phyloP scores from a whole-genome alignment of 1,140 invertebrate genomes.

The Neodiprion virginianus region DNA sequence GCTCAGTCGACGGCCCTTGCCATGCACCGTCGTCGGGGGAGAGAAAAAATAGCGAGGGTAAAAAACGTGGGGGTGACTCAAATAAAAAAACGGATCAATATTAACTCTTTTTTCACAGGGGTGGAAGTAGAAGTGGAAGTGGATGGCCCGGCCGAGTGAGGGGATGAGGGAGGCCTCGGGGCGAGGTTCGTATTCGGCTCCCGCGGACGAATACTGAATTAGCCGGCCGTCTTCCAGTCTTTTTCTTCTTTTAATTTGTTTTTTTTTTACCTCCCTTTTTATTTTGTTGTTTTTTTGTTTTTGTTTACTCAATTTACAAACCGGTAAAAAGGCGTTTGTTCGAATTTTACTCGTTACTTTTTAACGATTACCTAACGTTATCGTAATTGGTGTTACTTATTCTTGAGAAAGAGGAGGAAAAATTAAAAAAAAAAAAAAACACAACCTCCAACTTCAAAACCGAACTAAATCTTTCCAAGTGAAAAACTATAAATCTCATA shows the following conservation, averaged over 20 bases:
- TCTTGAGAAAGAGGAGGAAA: too few species aligned
- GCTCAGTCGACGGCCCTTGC: background rate
- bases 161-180: slow-evolving; percentile 38
- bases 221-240: background rate
- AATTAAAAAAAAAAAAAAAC: too few species aligned
- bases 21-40: slow-evolving; percentile 28
- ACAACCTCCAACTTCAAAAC: too few species aligned
- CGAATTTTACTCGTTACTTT: background rate
- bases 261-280: background rate
- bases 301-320: background rate
- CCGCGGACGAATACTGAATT: slow-evolving; percentile 4
- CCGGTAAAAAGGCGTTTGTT: background rate
- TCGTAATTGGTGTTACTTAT: too few species aligned
- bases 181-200: slow-evolving; percentile 1
- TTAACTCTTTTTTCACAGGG: slow-evolving; percentile 61
- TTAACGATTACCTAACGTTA: background rate
- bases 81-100: slow-evolving; percentile 63
- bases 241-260: background rate
- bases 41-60: slow-evolving; percentile 62
- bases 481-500: too few species aligned
- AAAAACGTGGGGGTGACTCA: slow-evolving; percentile 61
- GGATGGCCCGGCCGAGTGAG: slow-evolving; percentile 46
- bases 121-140: slow-evolving; percentile 28
- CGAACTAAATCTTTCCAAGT: too few species aligned
- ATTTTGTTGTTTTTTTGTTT: background rate